These are phyloP conservation scores for Alligator sinensis DNA, from an alignment of 2,113 vertebrate genomes.

Conservation along the genomic window DNA sequence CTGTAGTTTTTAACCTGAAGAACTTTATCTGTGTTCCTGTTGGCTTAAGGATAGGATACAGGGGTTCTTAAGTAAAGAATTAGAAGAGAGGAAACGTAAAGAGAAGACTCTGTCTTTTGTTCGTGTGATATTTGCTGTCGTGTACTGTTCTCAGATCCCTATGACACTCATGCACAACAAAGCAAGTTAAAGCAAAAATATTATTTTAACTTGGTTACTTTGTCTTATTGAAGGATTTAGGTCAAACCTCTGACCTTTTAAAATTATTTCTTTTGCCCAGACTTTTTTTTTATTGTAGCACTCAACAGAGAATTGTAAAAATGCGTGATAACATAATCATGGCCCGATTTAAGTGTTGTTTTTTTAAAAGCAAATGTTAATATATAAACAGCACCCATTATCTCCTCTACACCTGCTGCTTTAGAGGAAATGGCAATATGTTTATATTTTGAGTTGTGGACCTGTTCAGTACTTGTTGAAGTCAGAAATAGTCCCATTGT, in stretches of 20 bases:
- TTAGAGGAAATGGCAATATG: background rate
- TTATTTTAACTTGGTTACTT: background rate
- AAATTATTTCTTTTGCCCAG: background rate
- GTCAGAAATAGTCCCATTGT: background rate
- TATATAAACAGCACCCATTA: background rate
- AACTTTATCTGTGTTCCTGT: background rate
- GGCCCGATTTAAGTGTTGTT: background rate
- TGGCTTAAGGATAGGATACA: background rate
- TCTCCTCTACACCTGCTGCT: background rate
- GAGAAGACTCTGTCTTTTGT: background rate
- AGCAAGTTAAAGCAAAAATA: background rate
- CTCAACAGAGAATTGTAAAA: background rate
- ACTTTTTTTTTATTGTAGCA: background rate
- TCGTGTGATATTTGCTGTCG: background rate
- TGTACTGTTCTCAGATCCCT: background rate
- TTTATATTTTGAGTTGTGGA: background rate
- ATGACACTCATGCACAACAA: background rate
- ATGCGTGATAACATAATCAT: background rate
- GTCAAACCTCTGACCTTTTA: background rate
- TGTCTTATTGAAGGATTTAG: background rate
- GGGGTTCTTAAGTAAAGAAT: background rate
- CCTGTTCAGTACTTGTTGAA: background rate
- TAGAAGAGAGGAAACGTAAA: background rate
- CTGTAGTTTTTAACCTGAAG: background rate
- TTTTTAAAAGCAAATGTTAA: background rate